Evolutionary conservation across 2,888 invertebrate species (phyloP).

Genomic region (Mycogona germanica): DNA sequence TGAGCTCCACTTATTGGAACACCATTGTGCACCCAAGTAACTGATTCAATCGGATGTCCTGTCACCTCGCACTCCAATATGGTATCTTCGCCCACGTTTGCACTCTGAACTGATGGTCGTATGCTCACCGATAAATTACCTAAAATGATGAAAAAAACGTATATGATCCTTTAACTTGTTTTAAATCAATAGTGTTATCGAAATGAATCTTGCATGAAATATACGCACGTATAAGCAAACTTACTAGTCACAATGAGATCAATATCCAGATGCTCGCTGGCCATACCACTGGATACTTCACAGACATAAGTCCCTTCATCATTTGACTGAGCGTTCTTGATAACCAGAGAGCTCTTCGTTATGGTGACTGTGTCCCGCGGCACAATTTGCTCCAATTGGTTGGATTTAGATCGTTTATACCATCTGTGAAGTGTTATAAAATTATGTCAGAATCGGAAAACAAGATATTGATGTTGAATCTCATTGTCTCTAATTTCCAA

Average conservation of each 20-base stretch:
- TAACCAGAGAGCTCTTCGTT: conserved; percentile 6
- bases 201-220: not conserved
- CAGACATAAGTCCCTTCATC: conserved; percentile 15
- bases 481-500: not conserved
- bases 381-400: not conserved
- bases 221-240: not conserved
- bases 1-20: conserved; percentile 37
- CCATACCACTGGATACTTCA: conserved; percentile 10
- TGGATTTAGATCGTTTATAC: conserved; percentile 1
- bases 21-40: conserved; percentile 70
- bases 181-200: not conserved
- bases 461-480: not conserved
- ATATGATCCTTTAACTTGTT: not conserved
- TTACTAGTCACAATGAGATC: conserved; percentile 5
- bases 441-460: not conserved
- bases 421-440: conserved; percentile 1
- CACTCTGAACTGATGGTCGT: no score
- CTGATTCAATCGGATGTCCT: conserved; percentile 68
- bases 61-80: conserved; percentile 75
- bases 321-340: not conserved
- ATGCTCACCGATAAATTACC: no score
- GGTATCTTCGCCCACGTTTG: conserved; percentile 45
- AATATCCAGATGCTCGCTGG: conserved; percentile 9
- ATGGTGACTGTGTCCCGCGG: not conserved
- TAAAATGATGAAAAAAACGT: not conserved